These are phyloP conservation scores for Clarias laeviceps DNA, from an alignment of 2,797 vertebrate species.

Conservation along the genomic window DNA sequence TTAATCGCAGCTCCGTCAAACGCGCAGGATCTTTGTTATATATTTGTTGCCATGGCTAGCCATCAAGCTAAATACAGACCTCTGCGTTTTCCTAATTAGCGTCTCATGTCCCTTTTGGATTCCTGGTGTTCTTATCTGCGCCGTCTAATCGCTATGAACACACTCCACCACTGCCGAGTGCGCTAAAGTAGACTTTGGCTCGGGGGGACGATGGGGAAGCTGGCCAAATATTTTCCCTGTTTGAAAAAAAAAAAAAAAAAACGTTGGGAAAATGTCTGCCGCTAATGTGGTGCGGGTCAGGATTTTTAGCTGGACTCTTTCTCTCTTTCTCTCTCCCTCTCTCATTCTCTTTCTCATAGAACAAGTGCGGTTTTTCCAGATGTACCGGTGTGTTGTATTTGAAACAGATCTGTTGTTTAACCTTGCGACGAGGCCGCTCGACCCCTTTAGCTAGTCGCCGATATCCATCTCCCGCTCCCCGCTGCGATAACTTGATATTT, in stretches of 20 bases:
- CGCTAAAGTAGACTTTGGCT: conserved; percentile 57
- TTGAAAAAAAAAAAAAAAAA: conserved; percentile 9
- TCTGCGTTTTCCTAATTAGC: conserved; percentile 58
- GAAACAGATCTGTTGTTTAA: conserved; percentile 39
- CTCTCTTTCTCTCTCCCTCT: background rate
- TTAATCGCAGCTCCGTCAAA: conserved; percentile 66
- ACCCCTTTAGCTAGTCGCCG: conserved; percentile 12
- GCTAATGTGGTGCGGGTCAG: conserved; percentile 22
- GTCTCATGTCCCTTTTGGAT: conserved; percentile 44
- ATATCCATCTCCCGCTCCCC: conserved; percentile 24
- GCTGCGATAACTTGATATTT: conserved; percentile 24
- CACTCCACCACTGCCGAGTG: conserved; percentile 54
- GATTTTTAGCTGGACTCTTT: background rate
- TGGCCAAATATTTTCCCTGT: conserved; percentile 39
- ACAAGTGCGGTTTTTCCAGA: conserved; percentile 21
- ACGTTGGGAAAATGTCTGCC: background rate
- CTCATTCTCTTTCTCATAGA: background rate
- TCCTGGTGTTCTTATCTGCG: conserved; percentile 62
- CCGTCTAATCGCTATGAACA: conserved; percentile 56
- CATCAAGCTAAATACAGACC: conserved; percentile 70
- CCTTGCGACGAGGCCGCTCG: background rate
- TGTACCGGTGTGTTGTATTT: conserved; percentile 35
- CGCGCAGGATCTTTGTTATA: conserved; percentile 65
- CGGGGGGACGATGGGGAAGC: conserved; percentile 37
- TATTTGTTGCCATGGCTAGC: conserved; percentile 68